Percentiles rank a stretch among this genome's conserved stretches.
Evolutionary conservation across 1,140 invertebrate species (phyloP).

Genomic region (Pseudachorutes palmiensis): DNA sequence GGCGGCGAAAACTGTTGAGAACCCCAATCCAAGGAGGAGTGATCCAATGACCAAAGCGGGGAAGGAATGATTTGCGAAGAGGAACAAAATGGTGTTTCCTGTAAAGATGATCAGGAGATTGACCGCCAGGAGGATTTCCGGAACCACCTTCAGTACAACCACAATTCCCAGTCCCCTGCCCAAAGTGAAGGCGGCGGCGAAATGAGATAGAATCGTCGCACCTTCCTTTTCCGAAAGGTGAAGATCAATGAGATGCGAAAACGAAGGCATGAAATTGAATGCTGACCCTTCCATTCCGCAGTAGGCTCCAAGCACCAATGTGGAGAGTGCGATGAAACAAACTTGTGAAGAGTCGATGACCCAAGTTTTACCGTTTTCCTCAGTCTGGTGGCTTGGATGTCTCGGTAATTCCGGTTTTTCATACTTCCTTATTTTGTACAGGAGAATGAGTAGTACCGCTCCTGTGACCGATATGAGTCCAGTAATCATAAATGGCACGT

Average conservation of each 20-base stretch:
- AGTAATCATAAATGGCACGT: background rate
- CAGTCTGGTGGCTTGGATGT: background rate
- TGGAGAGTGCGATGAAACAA: background rate
- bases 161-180: slow-evolving; percentile 16
- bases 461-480: background rate
- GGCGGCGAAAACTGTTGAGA: slow-evolving; percentile 12
- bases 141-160: slow-evolving; percentile 11
- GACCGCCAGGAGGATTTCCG: slow-evolving; percentile 6
- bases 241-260: background rate
- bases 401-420: background rate
- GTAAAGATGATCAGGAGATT: slow-evolving; percentile 9
- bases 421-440: background rate
- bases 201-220: background rate
- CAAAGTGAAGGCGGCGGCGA: slow-evolving; percentile 3
- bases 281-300: slow-evolving; percentile 16
- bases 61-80: background rate
- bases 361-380: background rate
- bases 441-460: background rate
- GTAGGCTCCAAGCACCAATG: slow-evolving; percentile 7
- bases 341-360: background rate
- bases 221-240: background rate
- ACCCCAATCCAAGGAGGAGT: slow-evolving; percentile 15
- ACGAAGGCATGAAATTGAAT: slow-evolving; percentile 16
- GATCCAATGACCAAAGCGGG: background rate
- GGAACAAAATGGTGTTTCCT: background rate